Evolutionary conservation across 2,888 invertebrate species (phyloP).

Genomic region (Melieria omissa): DNA sequence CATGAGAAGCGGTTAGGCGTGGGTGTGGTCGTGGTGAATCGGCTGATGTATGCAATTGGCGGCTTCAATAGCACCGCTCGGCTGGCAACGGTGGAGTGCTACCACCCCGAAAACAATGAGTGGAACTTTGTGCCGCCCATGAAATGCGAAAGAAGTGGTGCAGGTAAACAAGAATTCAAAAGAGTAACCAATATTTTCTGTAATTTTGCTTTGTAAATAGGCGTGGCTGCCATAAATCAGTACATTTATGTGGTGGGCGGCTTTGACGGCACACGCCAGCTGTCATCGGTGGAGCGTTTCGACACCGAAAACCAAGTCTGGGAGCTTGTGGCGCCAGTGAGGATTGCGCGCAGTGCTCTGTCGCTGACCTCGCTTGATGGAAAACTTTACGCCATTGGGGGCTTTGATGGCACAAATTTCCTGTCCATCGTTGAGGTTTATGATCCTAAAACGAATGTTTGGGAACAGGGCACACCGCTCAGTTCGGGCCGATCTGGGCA

Average conservation of each 20-base stretch:
- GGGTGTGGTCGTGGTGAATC: slow-evolving; percentile 82
- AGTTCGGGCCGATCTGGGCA: slow-evolving; percentile 91
- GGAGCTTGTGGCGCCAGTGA: slow-evolving; percentile 81
- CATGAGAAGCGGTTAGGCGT: slow-evolving; percentile 82
- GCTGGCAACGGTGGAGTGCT: slow-evolving; percentile 85
- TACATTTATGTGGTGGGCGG: slow-evolving; percentile 94
- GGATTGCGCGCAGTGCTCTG: slow-evolving; percentile 85
- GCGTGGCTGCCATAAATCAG: slow-evolving; percentile 86
- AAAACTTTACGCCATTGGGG: slow-evolving; percentile 91
- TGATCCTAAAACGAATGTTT: slow-evolving; percentile 79
- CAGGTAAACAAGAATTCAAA: slow-evolving; percentile 70
- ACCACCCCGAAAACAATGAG: slow-evolving; percentile 91
- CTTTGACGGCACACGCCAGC: slow-evolving; percentile 86
- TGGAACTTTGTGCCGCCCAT: slow-evolving; percentile 87
- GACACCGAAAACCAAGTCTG: slow-evolving; percentile 85
- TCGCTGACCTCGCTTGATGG: slow-evolving; percentile 88
- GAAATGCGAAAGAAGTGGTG: slow-evolving; percentile 83
- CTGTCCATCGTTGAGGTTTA: slow-evolving; percentile 89
- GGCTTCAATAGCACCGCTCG: slow-evolving; percentile 88
- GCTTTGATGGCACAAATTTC: slow-evolving; percentile 89
- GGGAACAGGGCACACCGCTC: slow-evolving; percentile 82
- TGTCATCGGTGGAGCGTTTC: slow-evolving; percentile 86
- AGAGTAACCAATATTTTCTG: neutral
- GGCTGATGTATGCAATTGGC: slow-evolving; percentile 84
- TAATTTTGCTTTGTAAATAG: slow-evolving; percentile 61